These are phyloP conservation scores for Torymus auratus DNA, from an alignment of 2,888 invertebrate genomes.

Conservation along the genomic window DNA sequence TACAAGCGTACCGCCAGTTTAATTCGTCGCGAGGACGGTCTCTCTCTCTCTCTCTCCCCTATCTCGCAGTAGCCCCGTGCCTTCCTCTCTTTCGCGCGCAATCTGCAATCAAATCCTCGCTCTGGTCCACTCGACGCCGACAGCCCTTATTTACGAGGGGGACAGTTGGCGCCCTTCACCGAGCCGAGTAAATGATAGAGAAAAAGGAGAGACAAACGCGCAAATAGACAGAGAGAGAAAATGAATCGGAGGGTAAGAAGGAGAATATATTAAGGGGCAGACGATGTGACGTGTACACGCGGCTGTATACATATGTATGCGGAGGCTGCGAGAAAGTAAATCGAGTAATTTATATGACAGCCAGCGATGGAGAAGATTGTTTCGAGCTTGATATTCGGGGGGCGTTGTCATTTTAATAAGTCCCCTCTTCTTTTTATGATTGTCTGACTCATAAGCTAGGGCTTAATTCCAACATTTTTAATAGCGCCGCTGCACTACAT, in stretches of 20 bases:
- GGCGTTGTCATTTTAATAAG: too few relatives aligned
- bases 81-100: conserved; percentile 54
- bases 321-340: neutral
- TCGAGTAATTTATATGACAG: conserved; percentile 27
- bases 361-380: conserved; percentile 3
- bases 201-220: conserved; percentile 69
- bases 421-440: too few relatives aligned
- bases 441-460: too few relatives aligned
- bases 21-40: conserved; percentile 37
- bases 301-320: conserved; percentile 44
- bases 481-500: too few relatives aligned
- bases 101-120: conserved; percentile 70
- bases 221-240: conserved; percentile 59
- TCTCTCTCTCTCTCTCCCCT: neutral
- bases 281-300: conserved; percentile 37
- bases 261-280: conserved; percentile 34
- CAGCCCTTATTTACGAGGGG: conserved; percentile 68
- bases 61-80: neutral
- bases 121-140: conserved; percentile 65
- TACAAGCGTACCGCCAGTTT: conserved; percentile 18
- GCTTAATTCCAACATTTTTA: too few relatives aligned
- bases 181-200: conserved; percentile 73
- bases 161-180: conserved; percentile 64
- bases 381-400: neutral
- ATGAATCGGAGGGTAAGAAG: conserved; percentile 1